Base-by-base conservation (phyloP, 2,888 invertebrate species). In the Petrolisthes cinctipes region DNA sequence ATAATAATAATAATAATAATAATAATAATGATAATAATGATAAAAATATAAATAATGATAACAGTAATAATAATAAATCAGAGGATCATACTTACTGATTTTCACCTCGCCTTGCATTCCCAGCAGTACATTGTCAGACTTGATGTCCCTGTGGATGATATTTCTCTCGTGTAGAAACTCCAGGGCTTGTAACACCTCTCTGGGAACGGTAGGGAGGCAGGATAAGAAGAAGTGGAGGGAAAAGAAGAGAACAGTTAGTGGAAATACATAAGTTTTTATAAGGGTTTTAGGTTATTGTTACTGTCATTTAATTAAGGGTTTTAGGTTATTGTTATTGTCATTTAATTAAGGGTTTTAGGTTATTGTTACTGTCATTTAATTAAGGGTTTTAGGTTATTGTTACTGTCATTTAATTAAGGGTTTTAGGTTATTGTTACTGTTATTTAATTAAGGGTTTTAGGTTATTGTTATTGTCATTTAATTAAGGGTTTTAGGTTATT, bases 41-140 rank as follows among this genome's bases (percentile, higher is more conserved):
- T 7, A 3, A 73, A 73, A 23, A 4, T 7, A n/a, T 73, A 73
- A 73, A 4, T 23, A 73, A 11, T 73, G 73, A 17, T 23, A 73
- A 73, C 11, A 79, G 5, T 53, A 17, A 79, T 23, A 53, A 53
- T 20, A 66, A 54, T 23, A n/a, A 66, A 54, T 23, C 11, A 83
- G 54, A 11, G n/a, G 7, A 51, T 14, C 9, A 14, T 17, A 85
- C 90, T 87, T 51, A 90, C 90, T 94, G 80, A 94, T 91, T 92
- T 94, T 94, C 23, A 94, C 94, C 86, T 93, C 93, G 66, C 94
- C 94, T 91, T 94, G 94, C 94, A 94, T 93, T 82, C 94, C 94
- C 73, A 95, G 92, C 56, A 94, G 92, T 91, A 95, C 94, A 91
- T 94, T 94, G 92, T 94, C 94, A 91, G 94, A 94, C 91, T 92